phyloP scores from a whole-genome alignment of 2,113 vertebrate genomes.

The Varanus komodoensis region DNA sequence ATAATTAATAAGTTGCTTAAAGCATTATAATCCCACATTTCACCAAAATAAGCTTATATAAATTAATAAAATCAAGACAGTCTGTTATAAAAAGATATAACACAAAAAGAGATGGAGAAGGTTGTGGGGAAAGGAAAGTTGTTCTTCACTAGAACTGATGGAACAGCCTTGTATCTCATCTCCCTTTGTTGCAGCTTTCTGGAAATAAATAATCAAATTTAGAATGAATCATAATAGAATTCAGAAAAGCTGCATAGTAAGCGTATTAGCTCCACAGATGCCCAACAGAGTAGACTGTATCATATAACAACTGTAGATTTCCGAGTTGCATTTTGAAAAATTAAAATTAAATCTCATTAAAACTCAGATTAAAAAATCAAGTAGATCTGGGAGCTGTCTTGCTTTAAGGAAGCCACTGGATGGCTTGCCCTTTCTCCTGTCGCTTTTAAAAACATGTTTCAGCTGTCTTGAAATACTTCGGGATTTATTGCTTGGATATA shows the following conservation, averaged over 20 bases:
- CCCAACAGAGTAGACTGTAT: background rate
- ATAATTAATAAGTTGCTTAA: background rate
- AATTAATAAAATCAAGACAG: too few species aligned
- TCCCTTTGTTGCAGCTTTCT: too few species aligned
- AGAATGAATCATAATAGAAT: constrained; percentile 32
- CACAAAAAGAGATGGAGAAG: too few species aligned
- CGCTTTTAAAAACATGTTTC: background rate
- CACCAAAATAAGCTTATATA: too few species aligned
- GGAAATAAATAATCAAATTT: background rate
- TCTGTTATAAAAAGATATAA: too few species aligned
- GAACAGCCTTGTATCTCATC: too few species aligned
- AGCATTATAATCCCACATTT: too few species aligned
- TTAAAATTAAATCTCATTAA: background rate
- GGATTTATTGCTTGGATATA: background rate
- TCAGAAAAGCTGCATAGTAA: constrained; percentile 11
- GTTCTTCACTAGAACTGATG: too few species aligned
- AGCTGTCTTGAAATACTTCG: background rate
- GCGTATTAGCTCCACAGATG: background rate
- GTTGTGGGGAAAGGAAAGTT: too few species aligned
- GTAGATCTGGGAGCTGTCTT: background rate
- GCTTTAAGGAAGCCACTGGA: background rate
- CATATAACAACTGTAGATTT: background rate
- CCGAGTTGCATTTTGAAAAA: background rate
- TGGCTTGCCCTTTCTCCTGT: background rate
- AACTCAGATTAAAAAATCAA: background rate